Base-by-base conservation (phyloP, 1,140 invertebrate species). In the Sycobia sp. region DNA sequence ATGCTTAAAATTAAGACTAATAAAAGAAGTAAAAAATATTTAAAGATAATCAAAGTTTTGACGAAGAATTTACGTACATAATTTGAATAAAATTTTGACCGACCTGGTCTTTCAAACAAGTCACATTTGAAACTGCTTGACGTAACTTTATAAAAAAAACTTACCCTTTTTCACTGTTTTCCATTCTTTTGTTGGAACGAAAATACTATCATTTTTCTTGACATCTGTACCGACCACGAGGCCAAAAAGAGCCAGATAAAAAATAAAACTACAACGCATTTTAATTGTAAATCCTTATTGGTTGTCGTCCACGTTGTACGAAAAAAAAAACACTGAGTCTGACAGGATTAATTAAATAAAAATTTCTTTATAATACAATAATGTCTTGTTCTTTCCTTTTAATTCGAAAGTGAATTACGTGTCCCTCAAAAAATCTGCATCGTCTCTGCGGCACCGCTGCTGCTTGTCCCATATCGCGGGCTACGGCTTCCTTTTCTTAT, bases 171-270 rank as follows among this genome's bases (percentile, higher is more conserved):
- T 76, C 11, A 88, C 78, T 47, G 74, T 77, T 73, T 87, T 83
- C 87, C 87, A 88, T 70, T 88, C 85, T 4, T 82, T 72, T 3
- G 86, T 87, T 10, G 86, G 76, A 14, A 85, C 75, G 69, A 88
- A 88, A 27, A 70, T 58, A 13, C 66, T 75, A n/a, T 75, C 69
- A 43, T 79, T 81, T 69, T 75, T 76, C 41, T 67, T 65, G 38
- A 62, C 20, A 3, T 41, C 20, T 8, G 43, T 58, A 7, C 59
- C 43, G 54, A 61, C 50, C 18, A 16, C 18, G 22, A 60, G 25
- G 4, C 43, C 9, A 11, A 0, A 59, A 49, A 39, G 20, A 9
- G 34, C n/a, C 2, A 59, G 4, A 18, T 27, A 20, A 38, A 49
- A 4, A 1, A n/a, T 27, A 11, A 14, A 39, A 49, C 25, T 10